Conservation (phyloP, 2,888 invertebrate species). For the Dolichomitus sp. region DNA sequence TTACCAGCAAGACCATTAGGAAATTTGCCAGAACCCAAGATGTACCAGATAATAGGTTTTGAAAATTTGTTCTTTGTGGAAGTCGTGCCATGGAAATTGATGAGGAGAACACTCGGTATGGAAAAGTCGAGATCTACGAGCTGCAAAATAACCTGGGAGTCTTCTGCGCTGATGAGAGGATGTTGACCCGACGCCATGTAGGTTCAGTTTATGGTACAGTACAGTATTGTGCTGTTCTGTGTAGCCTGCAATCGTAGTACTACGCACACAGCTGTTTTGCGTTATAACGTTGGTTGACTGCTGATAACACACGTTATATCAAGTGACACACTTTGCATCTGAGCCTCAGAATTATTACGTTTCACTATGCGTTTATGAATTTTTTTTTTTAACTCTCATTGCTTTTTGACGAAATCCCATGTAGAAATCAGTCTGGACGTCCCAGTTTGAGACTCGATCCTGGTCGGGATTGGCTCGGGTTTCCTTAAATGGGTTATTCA, state of each 20-base stretch:
- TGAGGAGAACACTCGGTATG: slow-evolving; percentile 44
- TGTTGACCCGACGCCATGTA: slow-evolving; percentile 86
- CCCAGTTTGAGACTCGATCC: too few species aligned
- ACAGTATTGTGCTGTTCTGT: slow-evolving; percentile 41
- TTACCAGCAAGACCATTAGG: background rate
- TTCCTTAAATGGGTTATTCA: too few species aligned
- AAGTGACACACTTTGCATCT: slow-evolving; percentile 59
- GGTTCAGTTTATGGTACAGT: slow-evolving; percentile 74
- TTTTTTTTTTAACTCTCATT: background rate
- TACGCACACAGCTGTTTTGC: slow-evolving; percentile 78
- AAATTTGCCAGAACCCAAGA: background rate
- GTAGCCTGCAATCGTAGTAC: slow-evolving; percentile 81
- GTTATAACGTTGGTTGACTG: slow-evolving; percentile 39
- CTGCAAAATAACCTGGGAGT: slow-evolving; percentile 36
- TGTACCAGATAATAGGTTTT: background rate
- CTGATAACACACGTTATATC: slow-evolving; percentile 41
- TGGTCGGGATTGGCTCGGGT: too few species aligned
- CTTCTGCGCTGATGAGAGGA: slow-evolving; percentile 77
- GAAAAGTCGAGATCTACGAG: slow-evolving; percentile 83
- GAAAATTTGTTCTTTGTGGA: background rate
- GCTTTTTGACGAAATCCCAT: too few species aligned
- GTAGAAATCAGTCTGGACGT: too few species aligned
- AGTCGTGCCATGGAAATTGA: slow-evolving; percentile 24
- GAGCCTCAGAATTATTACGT: background rate
- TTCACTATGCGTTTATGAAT: background rate